Percentiles rank a stretch among this genome's conserved stretches.
phyloP scores from a whole-genome alignment of 2,113 vertebrate species.

The Riparia riparia region DNA sequence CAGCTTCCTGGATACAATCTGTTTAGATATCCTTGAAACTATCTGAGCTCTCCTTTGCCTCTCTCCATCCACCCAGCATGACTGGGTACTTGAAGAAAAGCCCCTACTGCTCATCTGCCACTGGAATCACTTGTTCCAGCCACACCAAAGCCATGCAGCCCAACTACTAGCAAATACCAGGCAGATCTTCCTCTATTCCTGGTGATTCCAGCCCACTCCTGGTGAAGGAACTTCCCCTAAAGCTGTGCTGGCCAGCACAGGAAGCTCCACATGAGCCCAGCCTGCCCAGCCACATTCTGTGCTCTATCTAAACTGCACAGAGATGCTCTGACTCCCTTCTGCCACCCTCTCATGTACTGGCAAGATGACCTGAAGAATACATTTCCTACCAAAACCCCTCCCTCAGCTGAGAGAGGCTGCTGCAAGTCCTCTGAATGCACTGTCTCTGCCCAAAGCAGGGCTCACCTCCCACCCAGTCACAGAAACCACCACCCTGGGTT shows the following conservation, averaged over 20 bases:
- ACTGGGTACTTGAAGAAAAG: neutral
- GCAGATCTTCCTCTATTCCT: neutral
- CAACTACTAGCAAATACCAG: neutral
- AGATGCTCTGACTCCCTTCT: neutral
- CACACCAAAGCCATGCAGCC: neutral
- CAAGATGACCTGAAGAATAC: neutral
- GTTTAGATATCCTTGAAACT: neutral
- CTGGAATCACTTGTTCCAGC: neutral
- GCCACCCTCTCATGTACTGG: neutral
- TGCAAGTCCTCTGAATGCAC: neutral
- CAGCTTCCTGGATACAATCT: neutral
- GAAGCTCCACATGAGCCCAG: neutral
- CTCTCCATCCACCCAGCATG: neutral
- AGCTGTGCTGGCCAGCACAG: neutral
- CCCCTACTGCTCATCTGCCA: neutral
- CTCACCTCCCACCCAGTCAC: neutral
- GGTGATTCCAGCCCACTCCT: neutral
- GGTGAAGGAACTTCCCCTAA: neutral
- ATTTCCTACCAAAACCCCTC: neutral
- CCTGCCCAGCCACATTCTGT: neutral
- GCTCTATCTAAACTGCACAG: neutral
- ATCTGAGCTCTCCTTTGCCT: neutral
- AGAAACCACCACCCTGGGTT: neutral
- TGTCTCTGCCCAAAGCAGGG: neutral
- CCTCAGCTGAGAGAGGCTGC: neutral